A percentile compares a stretch with the other conserved stretches of the same genome.
These are phyloP conservation scores for Limanda limanda DNA, from an alignment of 2,113 vertebrate genomes.

Conservation along the genomic window DNA sequence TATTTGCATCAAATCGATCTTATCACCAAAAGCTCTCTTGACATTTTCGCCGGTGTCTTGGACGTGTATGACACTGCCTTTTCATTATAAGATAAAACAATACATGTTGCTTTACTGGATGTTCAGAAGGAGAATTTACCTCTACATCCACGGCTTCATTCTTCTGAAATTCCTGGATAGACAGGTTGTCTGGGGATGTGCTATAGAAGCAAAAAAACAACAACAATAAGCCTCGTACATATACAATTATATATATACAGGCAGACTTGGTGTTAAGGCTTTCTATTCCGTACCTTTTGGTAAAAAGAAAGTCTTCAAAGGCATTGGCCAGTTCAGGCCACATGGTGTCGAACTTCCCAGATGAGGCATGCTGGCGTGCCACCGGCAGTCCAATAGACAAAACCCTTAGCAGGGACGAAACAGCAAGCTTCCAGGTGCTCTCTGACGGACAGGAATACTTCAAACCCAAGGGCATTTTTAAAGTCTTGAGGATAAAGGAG, in stretches of 20 bases:
- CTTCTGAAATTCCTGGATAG: conserved; percentile 99
- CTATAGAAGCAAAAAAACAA: conserved; percentile 69
- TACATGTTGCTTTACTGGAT: not conserved
- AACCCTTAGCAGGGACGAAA: conserved; percentile 94
- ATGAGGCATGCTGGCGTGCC: conserved; percentile 95
- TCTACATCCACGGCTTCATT: conserved; percentile 98
- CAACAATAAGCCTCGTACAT: not conserved
- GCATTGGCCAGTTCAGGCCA: conserved; percentile 96
- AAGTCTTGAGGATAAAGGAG: conserved; percentile 47
- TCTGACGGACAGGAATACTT: conserved; percentile 98
- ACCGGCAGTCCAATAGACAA: conserved; percentile 95
- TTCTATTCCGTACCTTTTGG: conserved; percentile 89
- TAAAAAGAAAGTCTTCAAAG: conserved; percentile 98
- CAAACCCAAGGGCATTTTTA: conserved; percentile 91
- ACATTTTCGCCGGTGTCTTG: too few species aligned
- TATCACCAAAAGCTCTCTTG: too few species aligned
- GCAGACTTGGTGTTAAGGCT: not conserved
- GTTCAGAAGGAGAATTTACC: conserved; percentile 71
- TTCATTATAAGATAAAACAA: not conserved
- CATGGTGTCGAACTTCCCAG: conserved; percentile 97
- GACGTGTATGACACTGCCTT: too few species aligned
- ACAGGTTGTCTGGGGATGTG: conserved; percentile 96
- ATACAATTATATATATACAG: not conserved
- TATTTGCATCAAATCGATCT: too few species aligned
- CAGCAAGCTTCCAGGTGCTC: conserved; percentile 97